phyloP scores from a whole-genome alignment of 2,888 invertebrate species.

The Coleophora deauratella region DNA sequence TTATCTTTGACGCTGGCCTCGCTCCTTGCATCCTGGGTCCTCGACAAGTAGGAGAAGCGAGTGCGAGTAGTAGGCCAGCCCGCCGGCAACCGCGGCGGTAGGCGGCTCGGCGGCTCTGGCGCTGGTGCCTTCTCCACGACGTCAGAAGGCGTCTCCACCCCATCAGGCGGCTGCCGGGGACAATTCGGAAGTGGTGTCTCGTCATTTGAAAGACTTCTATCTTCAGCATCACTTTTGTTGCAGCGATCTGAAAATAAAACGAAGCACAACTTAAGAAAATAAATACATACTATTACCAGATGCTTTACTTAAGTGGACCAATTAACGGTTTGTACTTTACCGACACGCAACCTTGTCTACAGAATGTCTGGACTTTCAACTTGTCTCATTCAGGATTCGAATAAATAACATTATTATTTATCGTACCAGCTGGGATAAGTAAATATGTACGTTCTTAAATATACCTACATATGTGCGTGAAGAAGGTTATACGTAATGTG shows the following conservation, averaged over 20 bases:
- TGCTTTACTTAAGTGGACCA: no score
- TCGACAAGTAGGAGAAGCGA: constrained; percentile 58
- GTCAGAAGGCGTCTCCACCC: constrained; percentile 85
- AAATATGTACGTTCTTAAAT: no score
- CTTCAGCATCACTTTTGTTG: constrained; percentile 61
- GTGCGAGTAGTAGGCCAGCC: constrained; percentile 44
- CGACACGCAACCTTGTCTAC: constrained; percentile 35
- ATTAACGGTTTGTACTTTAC: constrained; percentile 18
- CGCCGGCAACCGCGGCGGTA: constrained; percentile 46
- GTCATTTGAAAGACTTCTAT: constrained; percentile 65
- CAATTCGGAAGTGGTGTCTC: constrained; percentile 71
- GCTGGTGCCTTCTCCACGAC: constrained; percentile 74
- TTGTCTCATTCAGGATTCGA: no score
- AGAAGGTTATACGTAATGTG: constrained; percentile 18
- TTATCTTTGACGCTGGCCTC: constrained; percentile 88
- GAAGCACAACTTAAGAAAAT: constrained; percentile 4
- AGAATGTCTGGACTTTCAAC: constrained; percentile 27
- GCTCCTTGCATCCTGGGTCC: constrained; percentile 85
- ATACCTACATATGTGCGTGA: no score
- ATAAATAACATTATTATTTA: no score
- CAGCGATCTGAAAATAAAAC: constrained; percentile 54
- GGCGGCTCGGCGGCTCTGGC: constrained; percentile 49
- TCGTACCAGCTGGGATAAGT: no score
- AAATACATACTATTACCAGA: background rate
- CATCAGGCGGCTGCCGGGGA: constrained; percentile 86